Evolutionary conservation across 2,888 invertebrate species (phyloP).

Genomic region (Halocaridina rubra): DNA sequence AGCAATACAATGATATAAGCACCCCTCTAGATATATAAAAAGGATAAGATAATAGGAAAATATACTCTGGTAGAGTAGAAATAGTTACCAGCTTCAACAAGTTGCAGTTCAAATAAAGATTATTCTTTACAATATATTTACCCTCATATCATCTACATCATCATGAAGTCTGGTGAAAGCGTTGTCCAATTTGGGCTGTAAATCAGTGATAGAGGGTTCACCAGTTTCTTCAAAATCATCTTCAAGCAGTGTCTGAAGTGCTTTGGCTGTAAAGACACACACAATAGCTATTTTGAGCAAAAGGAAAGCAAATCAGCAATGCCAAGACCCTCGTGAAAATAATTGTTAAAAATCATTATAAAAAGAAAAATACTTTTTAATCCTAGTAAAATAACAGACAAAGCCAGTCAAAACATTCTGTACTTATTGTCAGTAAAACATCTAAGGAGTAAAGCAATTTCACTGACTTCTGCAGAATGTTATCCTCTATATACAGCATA

Average conservation of each 20-base stretch:
- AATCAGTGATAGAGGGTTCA: constrained; percentile 24
- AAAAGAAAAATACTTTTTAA: too few relatives aligned
- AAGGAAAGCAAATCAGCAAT: too few relatives aligned
- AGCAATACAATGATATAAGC: too few relatives aligned
- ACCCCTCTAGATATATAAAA: background rate
- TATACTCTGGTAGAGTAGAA: background rate
- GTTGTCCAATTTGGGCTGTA: constrained; percentile 26
- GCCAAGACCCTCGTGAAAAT: too few relatives aligned
- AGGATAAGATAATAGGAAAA: background rate
- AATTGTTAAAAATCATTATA: background rate
- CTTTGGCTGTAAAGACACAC: constrained; percentile 15
- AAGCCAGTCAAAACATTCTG: too few relatives aligned
- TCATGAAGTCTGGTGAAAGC: constrained; percentile 32
- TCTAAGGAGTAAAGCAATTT: too few relatives aligned
- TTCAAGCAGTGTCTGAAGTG: constrained; percentile 41
- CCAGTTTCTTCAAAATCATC: constrained; percentile 38
- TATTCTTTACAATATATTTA: background rate
- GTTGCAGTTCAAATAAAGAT: background rate
- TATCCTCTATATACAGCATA: background rate
- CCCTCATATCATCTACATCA: constrained; percentile 40
- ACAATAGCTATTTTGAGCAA: background rate
- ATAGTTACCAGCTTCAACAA: background rate
- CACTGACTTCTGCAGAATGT: background rate
- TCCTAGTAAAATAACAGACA: too few relatives aligned
- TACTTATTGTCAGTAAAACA: too few relatives aligned